phyloP scores from a whole-genome alignment of 1,140 invertebrate genomes.

The Diabrotica virgifera region DNA sequence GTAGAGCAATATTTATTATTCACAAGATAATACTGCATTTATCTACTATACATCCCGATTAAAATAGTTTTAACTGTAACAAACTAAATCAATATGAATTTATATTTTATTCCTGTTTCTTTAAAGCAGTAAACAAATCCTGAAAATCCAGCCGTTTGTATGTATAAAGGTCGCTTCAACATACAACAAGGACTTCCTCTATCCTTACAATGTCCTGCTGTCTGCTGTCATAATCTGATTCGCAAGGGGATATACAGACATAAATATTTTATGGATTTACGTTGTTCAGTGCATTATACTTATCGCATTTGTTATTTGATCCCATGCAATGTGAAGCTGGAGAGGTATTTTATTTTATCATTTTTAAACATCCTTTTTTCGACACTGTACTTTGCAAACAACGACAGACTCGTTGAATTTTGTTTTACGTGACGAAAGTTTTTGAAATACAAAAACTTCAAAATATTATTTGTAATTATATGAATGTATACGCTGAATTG shows the following conservation, averaged over 20 bases:
- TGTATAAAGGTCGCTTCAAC: constrained; percentile 6
- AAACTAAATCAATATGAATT: not conserved
- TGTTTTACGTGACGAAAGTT: too few relatives aligned
- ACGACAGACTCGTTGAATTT: too few relatives aligned
- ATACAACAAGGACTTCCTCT: constrained; percentile 1
- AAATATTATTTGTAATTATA: too few relatives aligned
- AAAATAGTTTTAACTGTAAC: not conserved
- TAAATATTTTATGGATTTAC: constrained; percentile 51
- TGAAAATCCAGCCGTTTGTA: constrained; percentile 8
- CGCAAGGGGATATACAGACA: constrained; percentile 37
- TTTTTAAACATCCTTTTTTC: constrained; percentile 10
- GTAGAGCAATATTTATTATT: too few relatives aligned
- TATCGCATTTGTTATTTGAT: constrained; percentile 48
- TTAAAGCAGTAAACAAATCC: not conserved
- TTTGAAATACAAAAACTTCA: too few relatives aligned
- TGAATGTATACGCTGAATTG: too few relatives aligned
- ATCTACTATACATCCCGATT: too few relatives aligned
- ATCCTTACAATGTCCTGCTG: constrained; percentile 20
- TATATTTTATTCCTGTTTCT: not conserved
- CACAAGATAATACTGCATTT: too few relatives aligned
- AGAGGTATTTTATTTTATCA: constrained; percentile 2
- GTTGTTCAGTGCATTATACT: constrained; percentile 49
- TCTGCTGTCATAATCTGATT: constrained; percentile 47
- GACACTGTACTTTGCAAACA: not conserved
- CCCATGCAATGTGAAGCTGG: constrained; percentile 30